Evolutionary conservation across 1,140 invertebrate species (phyloP).

Genomic region (Geopemphigus sp.): DNA sequence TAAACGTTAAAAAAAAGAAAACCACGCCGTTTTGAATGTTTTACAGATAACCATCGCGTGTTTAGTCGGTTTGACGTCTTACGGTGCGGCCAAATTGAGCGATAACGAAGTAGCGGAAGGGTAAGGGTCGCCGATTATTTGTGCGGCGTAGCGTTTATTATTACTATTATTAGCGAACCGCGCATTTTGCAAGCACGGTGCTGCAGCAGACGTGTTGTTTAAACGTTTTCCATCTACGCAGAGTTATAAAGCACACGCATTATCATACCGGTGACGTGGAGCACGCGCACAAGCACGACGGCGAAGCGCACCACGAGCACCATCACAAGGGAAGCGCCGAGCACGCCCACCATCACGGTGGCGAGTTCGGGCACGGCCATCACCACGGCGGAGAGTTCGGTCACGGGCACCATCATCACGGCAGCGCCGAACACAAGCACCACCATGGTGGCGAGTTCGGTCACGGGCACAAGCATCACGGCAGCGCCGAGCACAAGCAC

Average conservation of each 20-base stretch:
- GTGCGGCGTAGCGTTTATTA: not conserved
- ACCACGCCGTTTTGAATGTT: slow-evolving; percentile 32
- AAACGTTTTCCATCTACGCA: not conserved
- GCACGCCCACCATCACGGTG: slow-evolving; percentile 50
- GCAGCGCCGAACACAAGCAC: slow-evolving; percentile 51
- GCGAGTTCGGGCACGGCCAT: slow-evolving; percentile 50
- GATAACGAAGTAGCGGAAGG: slow-evolving; percentile 46
- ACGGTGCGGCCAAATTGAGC: slow-evolving; percentile 16
- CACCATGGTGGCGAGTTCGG: slow-evolving; percentile 51
- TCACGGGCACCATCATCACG: slow-evolving; percentile 51
- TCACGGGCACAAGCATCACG: slow-evolving; percentile 51
- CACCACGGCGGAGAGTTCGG: slow-evolving; percentile 50
- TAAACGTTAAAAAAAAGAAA: not conserved
- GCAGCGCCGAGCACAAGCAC: slow-evolving; percentile 49
- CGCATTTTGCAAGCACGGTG: not conserved
- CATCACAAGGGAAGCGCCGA: slow-evolving; percentile 51
- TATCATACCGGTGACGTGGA: slow-evolving; percentile 51
- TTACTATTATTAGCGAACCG: not conserved
- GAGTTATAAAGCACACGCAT: slow-evolving; percentile 52
- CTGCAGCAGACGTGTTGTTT: not conserved
- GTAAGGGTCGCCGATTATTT: slow-evolving; percentile 33
- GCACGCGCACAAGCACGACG: slow-evolving; percentile 51
- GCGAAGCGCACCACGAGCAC: slow-evolving; percentile 51
- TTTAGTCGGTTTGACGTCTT: slow-evolving; percentile 34
- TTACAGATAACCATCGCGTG: slow-evolving; percentile 40